Evolutionary conservation across 1,140 invertebrate genomes (phyloP), one percentile per base, ranked within the genome.

Genomic region (Caenorhabditis remanei): DNA sequence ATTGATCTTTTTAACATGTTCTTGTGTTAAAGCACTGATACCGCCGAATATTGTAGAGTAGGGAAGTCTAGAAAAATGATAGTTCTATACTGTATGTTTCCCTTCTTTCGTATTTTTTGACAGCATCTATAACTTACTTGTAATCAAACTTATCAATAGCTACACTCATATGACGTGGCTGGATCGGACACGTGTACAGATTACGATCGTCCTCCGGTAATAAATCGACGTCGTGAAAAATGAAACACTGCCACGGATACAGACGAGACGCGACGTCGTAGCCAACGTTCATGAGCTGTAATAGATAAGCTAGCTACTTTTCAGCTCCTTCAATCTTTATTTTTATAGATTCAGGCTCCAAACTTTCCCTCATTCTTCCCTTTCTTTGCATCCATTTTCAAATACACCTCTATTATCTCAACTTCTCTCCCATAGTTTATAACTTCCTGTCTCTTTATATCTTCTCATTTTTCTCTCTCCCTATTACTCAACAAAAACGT

Each of bases 161-260:
- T 0, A 96, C 96, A 50, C 96, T 97, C 96, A 99, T 96, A 93
- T 92, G 92, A 8, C 92, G 55, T 14, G 97, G 97, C 91, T 96
- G 96, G 88, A 95, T 94, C 2, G 96, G 95, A 93, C 98, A 99
- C 19, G 95, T 96, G 93, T 99, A 99, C 71, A 98, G 94, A 93
- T 98, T 98, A 4, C 95, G 95, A 85, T 95, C 95, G 93, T 96
- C 96, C 89, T 98, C 94, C 14, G 97, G 97, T 85, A 99, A 94
- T 46, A 90, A 65, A 94, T 99, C 97, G 61, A 99, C 96, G 93
- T 99, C 97, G 93, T 98, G 97, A 90, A 99, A 96, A 82, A 99
- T 95, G 71, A 98, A 95, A 92, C 98, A 99, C 41, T 96, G 95
- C 90, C 90, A 92, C 21, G 92, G 89, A 79, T 92, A 92, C 14